phyloP scores from a whole-genome alignment of 2,888 invertebrate species.

The Augiades crinisus region DNA sequence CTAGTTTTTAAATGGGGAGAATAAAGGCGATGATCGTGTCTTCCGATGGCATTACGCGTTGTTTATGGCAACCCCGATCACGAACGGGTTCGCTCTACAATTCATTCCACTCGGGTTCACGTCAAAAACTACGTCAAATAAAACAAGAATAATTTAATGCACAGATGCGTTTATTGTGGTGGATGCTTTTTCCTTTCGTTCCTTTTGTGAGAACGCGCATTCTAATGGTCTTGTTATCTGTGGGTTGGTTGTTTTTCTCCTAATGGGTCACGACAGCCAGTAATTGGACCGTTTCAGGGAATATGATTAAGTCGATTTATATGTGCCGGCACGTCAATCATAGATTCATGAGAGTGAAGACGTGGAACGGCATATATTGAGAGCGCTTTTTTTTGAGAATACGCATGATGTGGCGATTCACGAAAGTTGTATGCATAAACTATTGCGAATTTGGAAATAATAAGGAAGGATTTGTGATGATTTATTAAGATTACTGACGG shows the following conservation, averaged over 20 bases:
- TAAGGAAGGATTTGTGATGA: not conserved
- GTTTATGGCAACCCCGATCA: constrained; percentile 5
- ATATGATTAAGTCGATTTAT: constrained; percentile 26
- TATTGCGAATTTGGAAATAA: not conserved
- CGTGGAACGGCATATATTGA: constrained; percentile 22
- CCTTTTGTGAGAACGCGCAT: constrained; percentile 21
- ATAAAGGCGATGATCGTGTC: not conserved
- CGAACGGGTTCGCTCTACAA: constrained; percentile 16
- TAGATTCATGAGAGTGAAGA: constrained; percentile 9
- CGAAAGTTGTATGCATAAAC: not conserved
- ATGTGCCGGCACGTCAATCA: constrained; percentile 24
- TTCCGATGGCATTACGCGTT: not conserved
- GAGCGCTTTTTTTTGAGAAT: constrained; percentile 14
- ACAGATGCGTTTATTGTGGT: constrained; percentile 23
- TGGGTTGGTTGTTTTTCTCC: constrained; percentile 7
- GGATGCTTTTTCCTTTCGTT: constrained; percentile 5
- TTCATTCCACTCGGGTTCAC: constrained; percentile 21
- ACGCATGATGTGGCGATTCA: not conserved
- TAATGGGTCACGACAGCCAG: constrained; percentile 20
- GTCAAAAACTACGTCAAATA: constrained; percentile 20
- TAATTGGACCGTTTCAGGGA: constrained; percentile 23
- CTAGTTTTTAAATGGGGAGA: not conserved
- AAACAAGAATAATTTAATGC: constrained; percentile 24
- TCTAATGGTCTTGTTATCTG: constrained; percentile 25
- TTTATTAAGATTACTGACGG: not conserved